Base-by-base conservation (phyloP, 2,888 invertebrate species). In the Drosophila melanosoma region DNA sequence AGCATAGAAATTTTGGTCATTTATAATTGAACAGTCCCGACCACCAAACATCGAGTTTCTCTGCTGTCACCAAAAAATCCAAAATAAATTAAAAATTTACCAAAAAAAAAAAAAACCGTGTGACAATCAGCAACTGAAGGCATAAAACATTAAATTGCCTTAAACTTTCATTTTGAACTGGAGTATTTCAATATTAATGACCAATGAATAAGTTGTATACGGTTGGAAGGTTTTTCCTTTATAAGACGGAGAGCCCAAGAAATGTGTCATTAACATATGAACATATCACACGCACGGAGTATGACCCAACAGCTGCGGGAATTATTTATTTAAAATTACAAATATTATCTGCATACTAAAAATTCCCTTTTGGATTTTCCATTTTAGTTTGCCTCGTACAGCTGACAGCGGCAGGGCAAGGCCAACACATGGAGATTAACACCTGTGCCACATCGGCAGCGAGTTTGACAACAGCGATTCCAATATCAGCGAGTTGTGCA, bases 341-440 rank as follows among this genome's bases (percentile, higher is more conserved):
- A 33, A 32, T 54, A 36, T 29, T 29, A 73, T 69, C 78, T 81
- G 52, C 52, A 61, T 71, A 74, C 1, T 45, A 2, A 26, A 26
- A 54, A 38, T n/a, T 38, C n/a, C 17, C 26, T 45, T 62, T 56
- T 56, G 38, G 33, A 10, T 54, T 38, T n/a, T 3, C 6, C 17
- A 29, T 11, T 1, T 4, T 23, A 2, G 17, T 1, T 26, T 38
- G 23, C 36, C 36, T 26, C 45, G 26, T 17, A 20, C 61, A 84
- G 84, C 77, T 85, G 68, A 77, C 89, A 68, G 62, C 71, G 73
- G 69, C 67, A 68, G 67, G 64, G 57, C 83, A 83, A 82, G 78
- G 88, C 88, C 58, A 88, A 80, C 88, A 85, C 89, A 85, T 85
- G 84, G 84, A 80, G 81, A 71, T 75, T 60, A 79, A 69, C 76